phyloP scores from a whole-genome alignment of 2,888 invertebrate species.

The Hyles lineata region DNA sequence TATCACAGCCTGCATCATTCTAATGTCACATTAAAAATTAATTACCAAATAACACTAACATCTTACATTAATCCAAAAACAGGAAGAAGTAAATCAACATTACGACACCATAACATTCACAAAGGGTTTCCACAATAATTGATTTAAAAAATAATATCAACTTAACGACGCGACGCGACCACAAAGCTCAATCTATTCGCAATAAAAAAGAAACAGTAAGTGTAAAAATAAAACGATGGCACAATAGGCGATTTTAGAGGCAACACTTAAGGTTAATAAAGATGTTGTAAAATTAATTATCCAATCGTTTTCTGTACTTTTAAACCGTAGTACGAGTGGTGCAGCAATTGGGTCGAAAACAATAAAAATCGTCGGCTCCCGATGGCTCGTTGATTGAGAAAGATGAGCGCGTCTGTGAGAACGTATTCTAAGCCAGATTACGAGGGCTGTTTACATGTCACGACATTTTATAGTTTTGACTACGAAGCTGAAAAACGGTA shows the following conservation, averaged over 20 bases:
- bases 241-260: conserved; percentile 62
- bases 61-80: not conserved
- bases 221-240: conserved; percentile 54
- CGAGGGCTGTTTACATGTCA: conserved; percentile 44
- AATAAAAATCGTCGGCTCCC: conserved; percentile 78
- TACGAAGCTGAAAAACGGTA: not conserved
- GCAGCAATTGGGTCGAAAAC: conserved; percentile 75
- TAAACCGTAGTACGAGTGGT: conserved; percentile 46
- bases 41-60: not conserved
- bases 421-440: conserved; percentile 65
- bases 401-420: conserved; percentile 78
- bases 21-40: not conserved
- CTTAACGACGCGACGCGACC: conserved; percentile 48
- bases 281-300: conserved; percentile 80
- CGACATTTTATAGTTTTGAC: not conserved
- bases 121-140: conserved; percentile 39
- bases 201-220: conserved; percentile 60
- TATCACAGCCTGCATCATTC: too few species aligned
- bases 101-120: conserved; percentile 8
- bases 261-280: conserved; percentile 74
- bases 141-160: conserved; percentile 42
- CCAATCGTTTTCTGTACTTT: conserved; percentile 57
- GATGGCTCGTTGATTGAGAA: conserved; percentile 80
- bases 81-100: conserved; percentile 18
- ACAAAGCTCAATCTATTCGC: conserved; percentile 73